Evolutionary conservation across 2,797 vertebrate genomes (phyloP), one percentile per base, ranked within the genome.

Genomic region (Myotis findleyi): DNA sequence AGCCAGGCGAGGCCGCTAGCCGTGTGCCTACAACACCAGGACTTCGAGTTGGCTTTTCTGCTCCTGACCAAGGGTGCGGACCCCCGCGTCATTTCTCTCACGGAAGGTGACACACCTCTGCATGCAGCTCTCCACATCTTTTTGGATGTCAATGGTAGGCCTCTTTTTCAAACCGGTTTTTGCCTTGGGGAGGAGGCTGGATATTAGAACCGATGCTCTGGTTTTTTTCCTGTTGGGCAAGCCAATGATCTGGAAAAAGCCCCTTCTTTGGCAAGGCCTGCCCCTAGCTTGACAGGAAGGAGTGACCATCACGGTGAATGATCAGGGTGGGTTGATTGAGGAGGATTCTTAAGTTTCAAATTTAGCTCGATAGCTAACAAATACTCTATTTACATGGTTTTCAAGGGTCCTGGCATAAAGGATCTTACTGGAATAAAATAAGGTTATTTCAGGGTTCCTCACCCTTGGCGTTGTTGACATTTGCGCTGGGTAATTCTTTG

Each of bases 91-190:
- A 3, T 99, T 53, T 98, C 98, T 1, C 0, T 98, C 27, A 62
- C 25, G 0, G 94, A 93, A 82, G 98, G 98, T 7, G 99, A 99
- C 84, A 98, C 98, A 30, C 98, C 99, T 68, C 89, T 99, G 82
- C 98, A 99, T 53, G 98, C 98, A 51, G 98, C 98, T 0, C 95
- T 99, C 77, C 97, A 96, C 93, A 98, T 99, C 96, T 98, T 94
- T 87, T 97, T 98, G 62, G 98, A 97, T 57, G 96, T 97, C 13
- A 97, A 95, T 93, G 98, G 98, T 99, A 94, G 97, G 96, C 17
- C 23, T 38, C 75, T 57, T 59, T 76, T 75, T 47, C 41, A 36
- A 25, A 49, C 87, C 69, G 33, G 20, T 12, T 41, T 47, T 71
- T 44, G 75, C 64, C 75, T 91, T 25, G 44, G 89, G 41, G 57